Evolutionary conservation across 2,113 vertebrate genomes (phyloP), one percentile per base, ranked within the genome.

Genomic region (Neodontobutis hainanensis): DNA sequence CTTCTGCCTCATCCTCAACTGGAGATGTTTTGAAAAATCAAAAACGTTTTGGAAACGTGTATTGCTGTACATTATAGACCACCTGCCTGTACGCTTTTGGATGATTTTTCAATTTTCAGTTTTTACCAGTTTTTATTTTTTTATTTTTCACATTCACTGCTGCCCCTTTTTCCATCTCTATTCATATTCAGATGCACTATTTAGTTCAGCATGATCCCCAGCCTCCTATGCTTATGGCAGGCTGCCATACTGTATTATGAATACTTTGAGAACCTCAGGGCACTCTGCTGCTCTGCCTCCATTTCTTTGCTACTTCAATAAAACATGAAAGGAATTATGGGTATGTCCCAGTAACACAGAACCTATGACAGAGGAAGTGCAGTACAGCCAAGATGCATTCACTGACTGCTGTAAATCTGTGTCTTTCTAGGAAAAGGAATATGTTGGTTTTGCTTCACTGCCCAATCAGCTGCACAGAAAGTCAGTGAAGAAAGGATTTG

Each of bases 381-480:
- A 4, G 36, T 42, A 19, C 5, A 34, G 51, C 6, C 7, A 15
- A 32, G 15, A 44, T 32, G 9, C 14, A 7, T 46, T 58, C 1
- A 5, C 47, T 34, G 9, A 38, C 52, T 47, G 11, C 46, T 15
- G 8, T 4, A 46, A 15, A 4, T 44, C 4, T 60, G 40, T 47
- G 38, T 66, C 42, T 70, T 70, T 73, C 3, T 8, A 91, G 90
- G 89, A 90, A 36, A 92, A 90, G 56, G 90, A 92, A 3, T 92
- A 92, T 6, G 92, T 92, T 0, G 92, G 91, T 0, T 92, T 92
- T 50, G 91, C 91, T 1, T 91, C 90, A 3, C 77, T 92, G 51
- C 91, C 92, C 8, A 92, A 90, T 77, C 92, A 92, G 76, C 79
- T 92, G 44, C 90, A 92, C 79, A 88, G 90, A 58, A 92, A 92